Conservation (phyloP, 23 tunicate species). For the Pegea sp. region DNA sequence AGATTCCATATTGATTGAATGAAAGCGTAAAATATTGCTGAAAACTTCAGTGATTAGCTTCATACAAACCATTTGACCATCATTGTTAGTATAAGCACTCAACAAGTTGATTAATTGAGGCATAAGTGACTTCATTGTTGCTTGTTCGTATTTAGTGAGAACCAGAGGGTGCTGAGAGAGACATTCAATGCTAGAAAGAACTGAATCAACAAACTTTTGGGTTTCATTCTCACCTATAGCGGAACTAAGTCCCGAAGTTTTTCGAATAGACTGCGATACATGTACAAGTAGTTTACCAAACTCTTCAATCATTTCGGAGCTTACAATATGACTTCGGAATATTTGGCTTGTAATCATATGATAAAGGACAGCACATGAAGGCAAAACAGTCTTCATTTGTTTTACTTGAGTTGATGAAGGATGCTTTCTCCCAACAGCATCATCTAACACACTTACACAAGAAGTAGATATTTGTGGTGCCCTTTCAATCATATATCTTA, state of each 20-base stretch:
- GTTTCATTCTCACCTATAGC: slow-evolving; percentile 58
- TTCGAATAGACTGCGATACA: slow-evolving; percentile 41
- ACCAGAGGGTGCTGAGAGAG: slow-evolving; percentile 75
- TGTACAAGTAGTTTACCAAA: slow-evolving; percentile 60
- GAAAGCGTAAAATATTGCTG: slow-evolving; percentile 34
- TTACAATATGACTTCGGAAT: slow-evolving; percentile 43
- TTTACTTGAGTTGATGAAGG: slow-evolving; percentile 74
- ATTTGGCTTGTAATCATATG: slow-evolving; percentile 73
- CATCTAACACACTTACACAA: slow-evolving; percentile 44
- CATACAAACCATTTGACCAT: slow-evolving; percentile 60
- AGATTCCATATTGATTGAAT: slow-evolving; percentile 15
- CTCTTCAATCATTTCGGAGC: slow-evolving; percentile 29
- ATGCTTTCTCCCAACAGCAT: slow-evolving; percentile 61
- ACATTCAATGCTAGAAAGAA: slow-evolving; percentile 53
- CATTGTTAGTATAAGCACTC: slow-evolving; percentile 32
- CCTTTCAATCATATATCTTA: slow-evolving; percentile 36
- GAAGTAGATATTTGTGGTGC: slow-evolving; percentile 41
- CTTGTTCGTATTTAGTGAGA: slow-evolving; percentile 41
- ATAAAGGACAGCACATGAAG: slow-evolving; percentile 32
- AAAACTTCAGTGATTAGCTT: slow-evolving; percentile 62
- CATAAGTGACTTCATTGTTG: slow-evolving; percentile 52
- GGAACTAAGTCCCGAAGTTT: slow-evolving; percentile 17
- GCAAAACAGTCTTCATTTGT: slow-evolving; percentile 31
- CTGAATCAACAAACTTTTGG: slow-evolving; percentile 62
- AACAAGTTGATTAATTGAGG: slow-evolving; percentile 41